Evolutionary conservation across 2,113 vertebrate genomes (phyloP).

Genomic region (Aspiorhynchus laticeps): DNA sequence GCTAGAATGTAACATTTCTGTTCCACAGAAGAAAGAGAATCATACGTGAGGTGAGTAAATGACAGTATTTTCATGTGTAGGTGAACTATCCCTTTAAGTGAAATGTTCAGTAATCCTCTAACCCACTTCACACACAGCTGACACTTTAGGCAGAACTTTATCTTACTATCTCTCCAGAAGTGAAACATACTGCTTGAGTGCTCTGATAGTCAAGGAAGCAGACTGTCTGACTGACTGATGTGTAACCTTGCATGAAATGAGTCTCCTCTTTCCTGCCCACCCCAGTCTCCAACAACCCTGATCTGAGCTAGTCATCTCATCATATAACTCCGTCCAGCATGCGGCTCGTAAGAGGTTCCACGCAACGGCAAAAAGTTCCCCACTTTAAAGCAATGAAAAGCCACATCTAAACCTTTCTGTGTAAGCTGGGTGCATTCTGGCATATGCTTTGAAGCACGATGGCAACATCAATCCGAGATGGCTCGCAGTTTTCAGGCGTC

Average conservation of each 20-base stretch:
- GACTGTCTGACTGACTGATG: constrained; percentile 69
- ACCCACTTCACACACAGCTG: constrained; percentile 20
- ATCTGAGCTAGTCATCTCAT: constrained; percentile 43
- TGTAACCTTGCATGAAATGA: constrained; percentile 80
- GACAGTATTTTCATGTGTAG: neutral
- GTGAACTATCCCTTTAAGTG: constrained; percentile 10
- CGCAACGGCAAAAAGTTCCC: neutral
- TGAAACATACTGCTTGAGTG: constrained; percentile 27
- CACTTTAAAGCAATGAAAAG: constrained; percentile 16
- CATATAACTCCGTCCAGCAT: constrained; percentile 33
- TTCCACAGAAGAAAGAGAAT: neutral
- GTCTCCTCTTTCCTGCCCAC: constrained; percentile 61
- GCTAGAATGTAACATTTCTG: neutral
- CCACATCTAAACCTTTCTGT: neutral
- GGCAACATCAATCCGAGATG: neutral
- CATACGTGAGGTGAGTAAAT: neutral
- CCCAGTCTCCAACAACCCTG: constrained; percentile 20
- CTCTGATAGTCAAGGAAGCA: constrained; percentile 30
- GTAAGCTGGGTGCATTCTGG: neutral
- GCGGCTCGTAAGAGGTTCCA: neutral
- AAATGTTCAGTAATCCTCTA: constrained; percentile 20
- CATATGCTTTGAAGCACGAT: neutral
- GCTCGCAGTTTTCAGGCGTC: neutral
- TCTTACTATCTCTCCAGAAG: constrained; percentile 22
- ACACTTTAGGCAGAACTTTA: constrained; percentile 3